Conservation (phyloP, 2,888 invertebrate species). For the Emesis furor region DNA sequence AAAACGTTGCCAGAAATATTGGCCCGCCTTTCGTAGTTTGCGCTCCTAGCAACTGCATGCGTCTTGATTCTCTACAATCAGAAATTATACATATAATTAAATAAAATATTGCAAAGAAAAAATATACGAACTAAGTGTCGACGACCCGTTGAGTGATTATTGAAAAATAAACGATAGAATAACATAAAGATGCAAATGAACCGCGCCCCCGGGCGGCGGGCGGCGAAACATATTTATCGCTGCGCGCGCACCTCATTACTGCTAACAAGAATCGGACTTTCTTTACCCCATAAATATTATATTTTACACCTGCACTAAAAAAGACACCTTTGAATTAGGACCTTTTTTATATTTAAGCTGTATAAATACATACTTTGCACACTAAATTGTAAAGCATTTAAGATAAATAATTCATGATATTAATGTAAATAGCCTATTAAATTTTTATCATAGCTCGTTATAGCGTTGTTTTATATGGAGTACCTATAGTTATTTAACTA, state of each 20-base stretch:
- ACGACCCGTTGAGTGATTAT: constrained; percentile 78
- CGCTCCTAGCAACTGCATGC: constrained; percentile 83
- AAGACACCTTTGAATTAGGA: constrained; percentile 44
- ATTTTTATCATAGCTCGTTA: constrained; percentile 2
- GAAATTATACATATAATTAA: too few relatives aligned
- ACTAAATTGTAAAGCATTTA: constrained; percentile 18
- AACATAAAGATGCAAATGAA: constrained; percentile 89
- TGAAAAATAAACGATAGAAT: constrained; percentile 80
- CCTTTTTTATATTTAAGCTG: constrained; percentile 3
- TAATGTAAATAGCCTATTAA: constrained; percentile 15
- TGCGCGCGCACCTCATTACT: constrained; percentile 90
- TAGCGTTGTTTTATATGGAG: background rate
- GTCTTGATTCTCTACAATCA: constrained; percentile 81
- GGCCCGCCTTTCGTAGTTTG: constrained; percentile 79
- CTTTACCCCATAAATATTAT: constrained; percentile 90
- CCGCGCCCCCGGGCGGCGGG: constrained; percentile 87
- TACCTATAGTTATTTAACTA: background rate
- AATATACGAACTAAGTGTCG: constrained; percentile 80
- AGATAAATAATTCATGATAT: constrained; percentile 20
- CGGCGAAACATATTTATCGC: constrained; percentile 87
- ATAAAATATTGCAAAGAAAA: too few relatives aligned
- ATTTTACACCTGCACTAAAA: constrained; percentile 90
- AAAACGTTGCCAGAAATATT: constrained; percentile 80
- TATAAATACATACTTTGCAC: constrained; percentile 18
- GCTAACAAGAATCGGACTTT: constrained; percentile 90